These are phyloP conservation scores for Vipera ursinii DNA, from an alignment of 2,797 vertebrate species.

Conservation along the genomic window DNA sequence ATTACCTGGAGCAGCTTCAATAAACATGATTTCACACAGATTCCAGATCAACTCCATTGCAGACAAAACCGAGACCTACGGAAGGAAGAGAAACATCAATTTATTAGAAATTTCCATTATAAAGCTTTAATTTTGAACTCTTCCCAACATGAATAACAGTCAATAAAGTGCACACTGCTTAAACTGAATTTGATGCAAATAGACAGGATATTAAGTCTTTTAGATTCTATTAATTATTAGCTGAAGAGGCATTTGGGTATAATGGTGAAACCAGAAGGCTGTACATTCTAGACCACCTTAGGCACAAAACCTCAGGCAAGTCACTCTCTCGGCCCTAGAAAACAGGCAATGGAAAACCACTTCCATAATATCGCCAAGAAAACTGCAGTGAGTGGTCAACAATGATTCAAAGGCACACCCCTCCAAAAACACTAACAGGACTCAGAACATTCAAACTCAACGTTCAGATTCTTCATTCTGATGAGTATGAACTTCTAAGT, in stretches of 20 bases:
- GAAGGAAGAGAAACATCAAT: not conserved
- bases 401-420: not conserved
- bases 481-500: not conserved
- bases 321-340: not conserved
- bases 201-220: not conserved
- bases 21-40: conserved; percentile 94
- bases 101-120: conserved; percentile 2
- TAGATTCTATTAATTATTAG: not conserved
- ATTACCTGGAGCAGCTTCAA: conserved; percentile 90
- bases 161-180: not conserved
- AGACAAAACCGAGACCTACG: conserved; percentile 89
- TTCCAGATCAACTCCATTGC: conserved; percentile 97
- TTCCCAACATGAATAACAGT: not conserved
- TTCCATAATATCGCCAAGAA: not conserved
- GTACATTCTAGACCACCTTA: not conserved
- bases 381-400: not conserved
- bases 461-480: not conserved
- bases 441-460: not conserved
- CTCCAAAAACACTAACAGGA: not conserved
- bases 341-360: not conserved
- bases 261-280: not conserved
- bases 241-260: not conserved
- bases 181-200: not conserved
- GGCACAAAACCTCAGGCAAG: not conserved
- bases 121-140: not conserved